Evolutionary conservation across 2,113 vertebrate species (phyloP).

Genomic region (Myanophis thanlyinensis): DNA sequence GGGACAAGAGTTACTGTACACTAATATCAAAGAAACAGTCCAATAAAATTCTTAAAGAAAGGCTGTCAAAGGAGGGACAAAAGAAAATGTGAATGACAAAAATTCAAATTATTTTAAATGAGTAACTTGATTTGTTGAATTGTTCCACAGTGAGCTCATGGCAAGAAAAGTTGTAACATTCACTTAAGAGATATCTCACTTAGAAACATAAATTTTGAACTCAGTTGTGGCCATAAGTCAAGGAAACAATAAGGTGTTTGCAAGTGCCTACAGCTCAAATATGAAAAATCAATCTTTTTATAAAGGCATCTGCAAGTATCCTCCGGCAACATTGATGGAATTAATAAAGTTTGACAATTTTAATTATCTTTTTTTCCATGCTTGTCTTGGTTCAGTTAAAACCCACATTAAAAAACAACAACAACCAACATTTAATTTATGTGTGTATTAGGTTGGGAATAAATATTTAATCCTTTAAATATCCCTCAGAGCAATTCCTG

Average conservation of each 20-base stretch:
- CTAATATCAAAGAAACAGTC: too few species aligned
- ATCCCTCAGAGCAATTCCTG: neutral
- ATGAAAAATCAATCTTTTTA: neutral
- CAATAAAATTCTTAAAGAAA: too few species aligned
- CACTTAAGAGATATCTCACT: neutral
- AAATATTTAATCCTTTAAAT: neutral
- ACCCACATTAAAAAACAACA: neutral
- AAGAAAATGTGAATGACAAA: too few species aligned
- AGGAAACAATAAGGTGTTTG: neutral
- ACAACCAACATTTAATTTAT: neutral
- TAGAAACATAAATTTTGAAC: neutral
- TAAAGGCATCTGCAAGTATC: neutral
- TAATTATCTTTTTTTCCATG: neutral
- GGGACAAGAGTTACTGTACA: too few species aligned
- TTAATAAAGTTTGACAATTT: neutral
- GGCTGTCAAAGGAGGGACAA: too few species aligned
- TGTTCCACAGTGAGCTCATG: too few species aligned
- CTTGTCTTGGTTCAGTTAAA: neutral
- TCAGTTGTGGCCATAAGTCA: neutral
- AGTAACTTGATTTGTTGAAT: too few species aligned
- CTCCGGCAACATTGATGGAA: neutral
- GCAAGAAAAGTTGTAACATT: neutral
- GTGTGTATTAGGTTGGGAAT: neutral
- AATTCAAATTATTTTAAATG: too few species aligned
- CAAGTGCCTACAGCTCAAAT: neutral